These are phyloP conservation scores for Holcopasites calliopsidis DNA, from an alignment of 1,140 invertebrate genomes.

Conservation along the genomic window DNA sequence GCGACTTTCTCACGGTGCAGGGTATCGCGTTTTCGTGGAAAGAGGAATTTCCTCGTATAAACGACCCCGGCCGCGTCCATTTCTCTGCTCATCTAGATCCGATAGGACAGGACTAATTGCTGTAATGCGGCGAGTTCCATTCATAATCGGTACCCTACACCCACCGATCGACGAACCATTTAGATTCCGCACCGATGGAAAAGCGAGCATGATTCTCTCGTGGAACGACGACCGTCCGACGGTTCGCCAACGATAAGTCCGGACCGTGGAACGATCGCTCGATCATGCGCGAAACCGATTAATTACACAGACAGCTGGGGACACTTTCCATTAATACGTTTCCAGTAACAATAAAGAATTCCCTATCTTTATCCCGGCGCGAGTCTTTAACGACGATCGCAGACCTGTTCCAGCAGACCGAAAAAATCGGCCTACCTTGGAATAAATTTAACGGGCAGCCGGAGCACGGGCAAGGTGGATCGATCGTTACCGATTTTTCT, in stretches of 20 bases:
- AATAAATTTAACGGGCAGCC: slow-evolving; percentile 50
- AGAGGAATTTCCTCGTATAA: too few species aligned
- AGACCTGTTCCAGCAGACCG: slow-evolving; percentile 34
- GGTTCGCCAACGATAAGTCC: neutral
- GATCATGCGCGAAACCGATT: slow-evolving; percentile 47
- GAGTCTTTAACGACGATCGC: slow-evolving; percentile 42
- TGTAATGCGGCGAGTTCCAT: neutral
- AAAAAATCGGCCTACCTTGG: slow-evolving; percentile 47
- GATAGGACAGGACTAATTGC: neutral
- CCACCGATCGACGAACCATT: slow-evolving; percentile 21
- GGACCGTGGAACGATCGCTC: slow-evolving; percentile 12
- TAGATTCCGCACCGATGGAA: slow-evolving; percentile 31
- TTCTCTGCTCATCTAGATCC: too few species aligned
- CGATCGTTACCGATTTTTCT: slow-evolving; percentile 51
- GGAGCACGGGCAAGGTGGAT: slow-evolving; percentile 15
- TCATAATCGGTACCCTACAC: neutral
- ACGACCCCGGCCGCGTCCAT: too few species aligned
- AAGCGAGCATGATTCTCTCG: slow-evolving; percentile 26
- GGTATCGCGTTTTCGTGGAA: neutral
- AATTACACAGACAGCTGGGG: slow-evolving; percentile 43
- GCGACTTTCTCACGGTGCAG: neutral
- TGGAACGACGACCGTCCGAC: neutral
- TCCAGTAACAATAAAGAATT: slow-evolving; percentile 52
- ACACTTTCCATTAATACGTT: slow-evolving; percentile 44
- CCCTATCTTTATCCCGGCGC: slow-evolving; percentile 31